These are phyloP conservation scores for Homarus americanus DNA, from an alignment of 1,140 invertebrate genomes.

Conservation along the genomic window DNA sequence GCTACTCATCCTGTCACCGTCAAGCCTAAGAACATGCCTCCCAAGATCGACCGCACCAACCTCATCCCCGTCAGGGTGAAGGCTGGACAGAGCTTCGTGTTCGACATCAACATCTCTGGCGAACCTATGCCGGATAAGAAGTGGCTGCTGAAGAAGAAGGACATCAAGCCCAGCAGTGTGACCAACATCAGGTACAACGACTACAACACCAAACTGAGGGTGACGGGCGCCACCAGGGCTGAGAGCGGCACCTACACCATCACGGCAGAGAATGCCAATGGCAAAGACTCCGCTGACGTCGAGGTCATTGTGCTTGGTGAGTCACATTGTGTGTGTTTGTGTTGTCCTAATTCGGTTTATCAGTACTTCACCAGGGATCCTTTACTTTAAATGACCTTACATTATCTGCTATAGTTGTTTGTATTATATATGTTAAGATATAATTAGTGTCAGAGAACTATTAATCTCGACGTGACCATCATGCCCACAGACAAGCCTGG, in stretches of 20 bases:
- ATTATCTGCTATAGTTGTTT: no score
- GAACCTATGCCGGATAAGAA: constrained; percentile 93
- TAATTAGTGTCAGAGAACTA: not conserved
- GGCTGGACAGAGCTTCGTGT: constrained; percentile 91
- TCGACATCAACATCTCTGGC: constrained; percentile 90
- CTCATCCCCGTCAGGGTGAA: constrained; percentile 91
- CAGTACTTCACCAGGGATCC: no score
- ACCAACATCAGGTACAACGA: constrained; percentile 80
- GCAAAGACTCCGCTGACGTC: constrained; percentile 93
- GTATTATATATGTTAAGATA: no score
- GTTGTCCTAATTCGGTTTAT: no score
- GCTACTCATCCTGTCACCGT: constrained; percentile 92
- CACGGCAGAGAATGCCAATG: constrained; percentile 94
- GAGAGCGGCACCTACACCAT: constrained; percentile 96
- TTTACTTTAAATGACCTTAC: no score
- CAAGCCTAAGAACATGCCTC: constrained; percentile 91
- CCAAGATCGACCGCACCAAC: constrained; percentile 92
- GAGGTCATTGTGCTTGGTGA: constrained; percentile 92
- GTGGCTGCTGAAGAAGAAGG: constrained; percentile 88
- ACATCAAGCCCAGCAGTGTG: constrained; percentile 82
- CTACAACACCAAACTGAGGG: constrained; percentile 93
- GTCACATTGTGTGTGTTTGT: constrained; percentile 68
- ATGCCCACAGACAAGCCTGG: constrained; percentile 88
- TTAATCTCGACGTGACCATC: no score
- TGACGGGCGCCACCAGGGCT: constrained; percentile 89